A percentile compares a stretch with the other conserved stretches of the same genome.
phyloP scores from a whole-genome alignment of 2,113 vertebrate species.

The Fulmarus glacialis region DNA sequence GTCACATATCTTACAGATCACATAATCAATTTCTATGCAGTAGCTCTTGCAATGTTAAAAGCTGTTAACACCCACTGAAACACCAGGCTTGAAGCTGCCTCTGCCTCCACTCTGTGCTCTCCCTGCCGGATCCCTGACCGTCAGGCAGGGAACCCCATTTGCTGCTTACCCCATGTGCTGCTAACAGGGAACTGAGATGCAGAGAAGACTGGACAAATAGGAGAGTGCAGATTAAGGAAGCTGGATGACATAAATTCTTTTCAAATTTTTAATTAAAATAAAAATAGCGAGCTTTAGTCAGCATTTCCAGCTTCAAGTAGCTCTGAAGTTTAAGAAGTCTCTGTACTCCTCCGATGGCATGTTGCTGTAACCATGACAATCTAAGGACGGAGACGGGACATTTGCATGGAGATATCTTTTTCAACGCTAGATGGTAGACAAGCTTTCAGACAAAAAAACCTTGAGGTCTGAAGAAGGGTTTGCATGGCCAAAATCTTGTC shows the following conservation, averaged over 20 bases:
- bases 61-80: background rate
- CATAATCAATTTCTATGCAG: background rate
- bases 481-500: background rate
- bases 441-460: background rate
- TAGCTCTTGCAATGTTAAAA: background rate
- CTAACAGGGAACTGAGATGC: background rate
- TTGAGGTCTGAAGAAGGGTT: background rate
- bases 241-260: background rate
- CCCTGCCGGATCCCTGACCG: background rate
- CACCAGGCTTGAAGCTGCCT: background rate
- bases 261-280: background rate
- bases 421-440: background rate
- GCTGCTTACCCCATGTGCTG: background rate
- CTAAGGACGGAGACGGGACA: background rate
- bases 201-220: background rate
- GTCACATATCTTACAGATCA: background rate
- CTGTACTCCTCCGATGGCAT: background rate
- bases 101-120: background rate
- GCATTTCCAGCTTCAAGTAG: background rate
- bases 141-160: background rate
- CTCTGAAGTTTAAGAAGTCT: background rate
- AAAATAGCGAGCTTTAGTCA: background rate
- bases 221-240: background rate
- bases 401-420: background rate
- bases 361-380: background rate